Base-by-base conservation (phyloP, 1,140 invertebrate species). In the Colletes gigas region DNA sequence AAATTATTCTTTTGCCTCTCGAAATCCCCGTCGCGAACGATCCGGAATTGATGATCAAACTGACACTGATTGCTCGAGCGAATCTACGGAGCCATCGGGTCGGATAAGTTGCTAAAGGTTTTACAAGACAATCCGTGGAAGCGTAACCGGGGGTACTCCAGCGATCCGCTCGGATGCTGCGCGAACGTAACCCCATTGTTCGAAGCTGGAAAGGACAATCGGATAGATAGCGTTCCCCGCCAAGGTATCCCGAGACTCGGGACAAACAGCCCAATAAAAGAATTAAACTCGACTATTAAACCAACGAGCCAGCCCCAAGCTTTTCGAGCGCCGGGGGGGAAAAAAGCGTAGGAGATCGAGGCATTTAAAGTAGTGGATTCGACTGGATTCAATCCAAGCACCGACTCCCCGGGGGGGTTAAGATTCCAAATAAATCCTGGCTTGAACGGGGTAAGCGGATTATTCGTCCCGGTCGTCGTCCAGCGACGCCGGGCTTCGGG, bases 371-470 rank as follows among this genome's bases (percentile, higher is more conserved):
- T 57, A 44, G 70, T 57, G 30, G 70, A 79, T 65, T 54, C 78
- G 54, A 52, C 62, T 52, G 55, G 78, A 80, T 75, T 75, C 54
- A 17, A 75, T 63, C 62, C 77, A 50, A 75, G 30, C 44, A 14
- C 21, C 54, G 44, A 9, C 44, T 60, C 47, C 21, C 21, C 14
- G 30, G 41, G 30, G 41, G 70, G 71, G 72, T 74, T 80, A 74
- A 80, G 78, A 80, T 75, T 80, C 78, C 71, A 68, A 80, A 80
- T 74, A 75, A 80, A 80, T 80, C 78, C 50, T 66, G 60, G 60
- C 77, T 66, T 60, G 70, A 79, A 73, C 41, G 39, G 19, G 19
- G 52, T 79, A 79, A 79, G 77, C 77, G 69, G 77, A 79, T 79
- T 79, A 79, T 79, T 79, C 60, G 30, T 55, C 17, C 69, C 69